phyloP scores from a whole-genome alignment of 2,888 invertebrate species.

The Meghimatium bilineatum region DNA sequence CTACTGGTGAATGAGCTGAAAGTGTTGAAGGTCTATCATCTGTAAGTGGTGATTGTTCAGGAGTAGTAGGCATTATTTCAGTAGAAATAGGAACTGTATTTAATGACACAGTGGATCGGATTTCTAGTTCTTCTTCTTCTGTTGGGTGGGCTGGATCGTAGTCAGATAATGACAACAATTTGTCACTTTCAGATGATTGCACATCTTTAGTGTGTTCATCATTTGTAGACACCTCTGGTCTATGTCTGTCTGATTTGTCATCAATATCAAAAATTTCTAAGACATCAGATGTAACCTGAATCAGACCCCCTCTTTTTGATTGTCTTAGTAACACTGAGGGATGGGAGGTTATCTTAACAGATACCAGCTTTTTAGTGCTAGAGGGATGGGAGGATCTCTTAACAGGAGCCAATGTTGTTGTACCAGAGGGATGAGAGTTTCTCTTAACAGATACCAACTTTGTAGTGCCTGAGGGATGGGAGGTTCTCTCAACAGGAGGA shows the following conservation, averaged over 20 bases:
- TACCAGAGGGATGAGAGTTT: constrained; percentile 33
- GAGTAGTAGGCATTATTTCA: constrained; percentile 39
- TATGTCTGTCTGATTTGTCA: constrained; percentile 14
- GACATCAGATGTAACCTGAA: constrained; percentile 42
- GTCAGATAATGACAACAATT: constrained; percentile 39
- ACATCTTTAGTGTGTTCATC: constrained; percentile 37
- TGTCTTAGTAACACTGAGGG: constrained; percentile 30
- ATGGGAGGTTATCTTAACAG: too few relatives aligned
- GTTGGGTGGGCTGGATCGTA: constrained; percentile 56
- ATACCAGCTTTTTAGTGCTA: too few relatives aligned
- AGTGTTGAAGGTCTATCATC: constrained; percentile 44
- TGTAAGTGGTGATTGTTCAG: constrained; percentile 46
- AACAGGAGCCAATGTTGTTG: too few relatives aligned
- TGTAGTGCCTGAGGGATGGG: constrained; percentile 41
- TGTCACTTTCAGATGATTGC: constrained; percentile 21
- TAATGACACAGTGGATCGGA: constrained; percentile 21
- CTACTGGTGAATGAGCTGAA: constrained; percentile 12
- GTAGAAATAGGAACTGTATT: neutral
- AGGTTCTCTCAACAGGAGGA: constrained; percentile 41
- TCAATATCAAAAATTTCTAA: neutral
- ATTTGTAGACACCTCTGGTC: constrained; percentile 42
- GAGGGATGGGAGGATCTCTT: too few relatives aligned
- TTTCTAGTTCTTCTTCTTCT: constrained; percentile 49
- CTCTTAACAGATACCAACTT: constrained; percentile 37
- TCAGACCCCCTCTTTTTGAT: constrained; percentile 32